Evolutionary conservation across 1,140 invertebrate genomes (phyloP).

Genomic region (Bathynomus jamesi): DNA sequence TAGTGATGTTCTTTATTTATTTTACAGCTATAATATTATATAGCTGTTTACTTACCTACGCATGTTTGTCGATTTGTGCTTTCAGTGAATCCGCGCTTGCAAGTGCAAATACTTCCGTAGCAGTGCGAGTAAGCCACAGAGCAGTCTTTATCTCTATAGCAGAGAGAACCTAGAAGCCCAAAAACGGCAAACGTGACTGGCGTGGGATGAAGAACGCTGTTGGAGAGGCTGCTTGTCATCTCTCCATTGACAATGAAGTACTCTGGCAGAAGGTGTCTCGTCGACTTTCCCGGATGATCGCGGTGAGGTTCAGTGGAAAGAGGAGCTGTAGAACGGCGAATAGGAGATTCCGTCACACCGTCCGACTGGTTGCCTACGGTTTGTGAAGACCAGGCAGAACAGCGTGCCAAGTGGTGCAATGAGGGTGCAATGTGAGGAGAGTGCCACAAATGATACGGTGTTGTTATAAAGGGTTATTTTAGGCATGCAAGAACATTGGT

Average conservation of each 20-base stretch:
- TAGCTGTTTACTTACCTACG: slow-evolving; percentile 50
- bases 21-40: background rate
- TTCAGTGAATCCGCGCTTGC: slow-evolving; percentile 52
- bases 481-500: background rate
- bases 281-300: slow-evolving; percentile 55
- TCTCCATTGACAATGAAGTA: slow-evolving; percentile 28
- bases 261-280: slow-evolving; percentile 58
- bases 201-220: slow-evolving; percentile 36
- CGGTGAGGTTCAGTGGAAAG: slow-evolving; percentile 64
- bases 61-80: slow-evolving; percentile 63
- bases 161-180: slow-evolving; percentile 65
- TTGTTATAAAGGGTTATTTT: background rate
- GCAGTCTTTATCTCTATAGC: slow-evolving; percentile 63
- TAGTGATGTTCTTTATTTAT: background rate
- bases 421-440: background rate
- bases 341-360: slow-evolving; percentile 57
- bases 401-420: background rate
- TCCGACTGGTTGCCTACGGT: slow-evolving; percentile 39
- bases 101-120: slow-evolving; percentile 61
- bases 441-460: background rate
- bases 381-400: slow-evolving; percentile 19
- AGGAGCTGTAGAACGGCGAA: slow-evolving; percentile 62
- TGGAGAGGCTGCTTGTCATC: slow-evolving; percentile 38
- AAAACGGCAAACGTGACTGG: slow-evolving; percentile 51
- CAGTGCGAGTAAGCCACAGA: slow-evolving; percentile 61